These are phyloP conservation scores for Camelus bactrianus DNA, from an alignment of 2,113 vertebrate genomes.

Conservation along the genomic window DNA sequence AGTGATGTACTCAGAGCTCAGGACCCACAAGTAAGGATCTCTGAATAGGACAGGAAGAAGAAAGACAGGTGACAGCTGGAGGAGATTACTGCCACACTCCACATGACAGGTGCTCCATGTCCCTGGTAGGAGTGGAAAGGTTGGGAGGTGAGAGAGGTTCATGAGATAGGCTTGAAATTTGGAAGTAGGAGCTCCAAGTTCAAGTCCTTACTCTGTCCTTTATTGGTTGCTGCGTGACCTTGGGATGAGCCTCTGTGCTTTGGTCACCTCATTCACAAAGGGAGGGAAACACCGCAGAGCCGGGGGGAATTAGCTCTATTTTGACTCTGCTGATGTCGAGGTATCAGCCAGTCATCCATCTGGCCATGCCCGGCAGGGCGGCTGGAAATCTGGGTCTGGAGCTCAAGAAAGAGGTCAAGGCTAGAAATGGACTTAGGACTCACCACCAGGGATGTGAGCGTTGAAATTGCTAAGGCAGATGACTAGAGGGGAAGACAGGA, in stretches of 20 bases:
- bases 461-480: neutral
- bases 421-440: neutral
- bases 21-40: neutral
- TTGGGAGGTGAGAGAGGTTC: neutral
- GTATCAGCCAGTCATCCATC: conserved; percentile 24
- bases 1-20: neutral
- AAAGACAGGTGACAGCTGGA: neutral
- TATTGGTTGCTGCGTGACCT: neutral
- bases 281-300: neutral
- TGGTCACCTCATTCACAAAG: neutral
- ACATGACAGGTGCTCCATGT: neutral
- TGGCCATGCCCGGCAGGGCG: conserved; percentile 15
- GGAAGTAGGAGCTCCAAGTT: neutral
- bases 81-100: neutral
- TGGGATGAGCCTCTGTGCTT: neutral
- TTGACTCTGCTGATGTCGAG: neutral
- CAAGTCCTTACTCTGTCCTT: neutral
- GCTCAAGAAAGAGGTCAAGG: conserved; percentile 47
- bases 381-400: conserved; percentile 54
- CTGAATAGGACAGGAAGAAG: neutral
- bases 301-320: neutral
- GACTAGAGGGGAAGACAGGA: neutral
- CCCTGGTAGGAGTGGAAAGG: neutral
- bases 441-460: neutral
- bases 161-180: neutral